Conservation (phyloP, 1,140 invertebrate genomes). For the Whitmania pigra region DNA sequence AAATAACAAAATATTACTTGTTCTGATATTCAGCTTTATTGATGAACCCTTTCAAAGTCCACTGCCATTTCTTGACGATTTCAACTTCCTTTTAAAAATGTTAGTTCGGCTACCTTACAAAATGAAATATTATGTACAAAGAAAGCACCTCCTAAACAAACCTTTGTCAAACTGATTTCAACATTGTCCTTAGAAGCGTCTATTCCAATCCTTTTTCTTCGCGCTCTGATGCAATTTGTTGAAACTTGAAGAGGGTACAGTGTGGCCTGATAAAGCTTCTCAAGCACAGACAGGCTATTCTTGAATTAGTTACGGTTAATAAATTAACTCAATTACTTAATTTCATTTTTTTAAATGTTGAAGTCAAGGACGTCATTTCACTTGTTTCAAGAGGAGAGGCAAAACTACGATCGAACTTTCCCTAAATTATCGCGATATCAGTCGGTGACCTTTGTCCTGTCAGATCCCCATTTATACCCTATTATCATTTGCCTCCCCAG, state of each 20-base stretch:
- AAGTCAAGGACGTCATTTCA: too few relatives aligned
- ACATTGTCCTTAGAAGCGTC: background rate
- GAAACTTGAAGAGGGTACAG: background rate
- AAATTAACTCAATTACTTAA: background rate
- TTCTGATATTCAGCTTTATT: background rate
- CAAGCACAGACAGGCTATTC: background rate
- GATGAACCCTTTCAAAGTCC: background rate
- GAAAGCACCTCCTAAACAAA: background rate
- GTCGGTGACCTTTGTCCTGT: background rate
- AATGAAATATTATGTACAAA: background rate
- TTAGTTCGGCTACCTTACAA: background rate
- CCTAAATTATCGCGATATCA: too few relatives aligned
- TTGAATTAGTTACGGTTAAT: background rate
- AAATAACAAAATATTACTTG: background rate
- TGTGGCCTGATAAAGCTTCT: background rate
- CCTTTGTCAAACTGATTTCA: conserved; percentile 2
- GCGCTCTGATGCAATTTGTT: background rate
- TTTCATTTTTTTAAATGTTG: background rate
- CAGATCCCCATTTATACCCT: too few relatives aligned
- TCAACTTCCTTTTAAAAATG: background rate
- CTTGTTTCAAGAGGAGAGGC: background rate
- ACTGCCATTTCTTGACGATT: background rate
- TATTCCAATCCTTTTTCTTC: background rate
- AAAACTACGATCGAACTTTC: too few relatives aligned
- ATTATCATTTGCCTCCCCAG: too few relatives aligned